Percentiles rank a stretch among this genome's conserved stretches.
Conservation (phyloP, 2,888 invertebrate species). For the Colostygia pectinataria region DNA sequence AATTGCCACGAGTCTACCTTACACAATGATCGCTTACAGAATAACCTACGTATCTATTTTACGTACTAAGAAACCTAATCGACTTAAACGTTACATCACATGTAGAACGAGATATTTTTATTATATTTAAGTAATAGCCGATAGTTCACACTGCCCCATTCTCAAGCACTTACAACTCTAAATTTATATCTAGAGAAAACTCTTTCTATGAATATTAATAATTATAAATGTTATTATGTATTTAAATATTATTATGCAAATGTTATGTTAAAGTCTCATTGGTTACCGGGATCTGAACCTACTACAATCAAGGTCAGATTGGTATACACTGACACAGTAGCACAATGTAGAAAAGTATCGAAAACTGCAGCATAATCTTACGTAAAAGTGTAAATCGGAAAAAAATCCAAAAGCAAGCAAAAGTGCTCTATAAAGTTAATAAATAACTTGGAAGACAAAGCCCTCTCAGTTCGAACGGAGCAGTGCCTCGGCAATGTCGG, state of each 20-base stretch:
- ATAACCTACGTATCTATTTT: constrained; percentile 54
- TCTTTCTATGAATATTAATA: constrained; percentile 20
- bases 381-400: constrained; percentile 19
- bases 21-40: constrained; percentile 61
- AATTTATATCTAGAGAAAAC: constrained; percentile 27
- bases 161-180: constrained; percentile 40
- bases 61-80: constrained; percentile 57
- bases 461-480: constrained; percentile 41
- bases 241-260: constrained; percentile 4
- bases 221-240: constrained; percentile 22
- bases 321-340: neutral
- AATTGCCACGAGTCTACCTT: constrained; percentile 70
- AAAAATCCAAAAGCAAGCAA: constrained; percentile 22
- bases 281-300: constrained; percentile 1
- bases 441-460: constrained; percentile 22
- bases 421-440: constrained; percentile 20
- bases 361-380: constrained; percentile 6
- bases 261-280: constrained; percentile 20
- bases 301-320: neutral
- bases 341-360: constrained; percentile 1
- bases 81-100: constrained; percentile 81
- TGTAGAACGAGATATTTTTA: constrained; percentile 77
- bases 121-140: constrained; percentile 68
- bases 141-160: constrained; percentile 57
- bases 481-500: constrained; percentile 43